Evolutionary conservation across 2,113 vertebrate species (phyloP), one percentile per base, ranked within the genome.

Genomic region (Strix aluco): DNA sequence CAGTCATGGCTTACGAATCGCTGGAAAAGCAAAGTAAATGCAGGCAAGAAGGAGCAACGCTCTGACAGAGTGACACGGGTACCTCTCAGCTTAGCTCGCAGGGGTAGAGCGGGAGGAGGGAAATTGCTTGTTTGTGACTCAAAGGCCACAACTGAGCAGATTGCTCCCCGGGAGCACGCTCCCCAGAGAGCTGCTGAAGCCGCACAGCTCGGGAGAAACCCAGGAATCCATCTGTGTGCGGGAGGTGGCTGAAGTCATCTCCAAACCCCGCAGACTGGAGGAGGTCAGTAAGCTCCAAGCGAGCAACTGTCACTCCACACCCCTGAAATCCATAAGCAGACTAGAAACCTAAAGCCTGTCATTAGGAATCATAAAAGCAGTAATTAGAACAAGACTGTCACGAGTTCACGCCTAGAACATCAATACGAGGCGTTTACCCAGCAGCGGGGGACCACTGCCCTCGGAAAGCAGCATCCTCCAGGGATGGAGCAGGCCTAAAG

Each of bases 291-390:
- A 95, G 88, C 90, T 92, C 47, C 0, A 1, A 59, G 65, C 0
- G 6, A 94, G 89, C 91, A 81, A 82, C 91, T 91, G 89, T 70
- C 81, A 51, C 85, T 96, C 85, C 65, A 67, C 86, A 36, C 73
- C 88, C 55, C 92, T 86, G 92, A 89, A 94, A 96, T 88, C 91
- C 58, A 54, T 75, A 38, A 87, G 71, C 91, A 70, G 79, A n/a
- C 87, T 77, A 52, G 55, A 79, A 97, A 81, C 52, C 30, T 66
- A 69, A 90, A 94, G 91, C 79, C 86, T 77, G 82, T 95, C 88
- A 96, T 97, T 84, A 91, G 82, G 81, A 94, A 85, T 63, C 71
- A 71, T 74, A 90, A 95, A 95, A 94, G 78, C 91, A 97, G 75
- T 80, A 85, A 96, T 94, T 97, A 95, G 88, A 78, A 20, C 72